These are phyloP conservation scores for Taphrorychus bicolor DNA, from an alignment of 2,888 invertebrate species.

Conservation along the genomic window DNA sequence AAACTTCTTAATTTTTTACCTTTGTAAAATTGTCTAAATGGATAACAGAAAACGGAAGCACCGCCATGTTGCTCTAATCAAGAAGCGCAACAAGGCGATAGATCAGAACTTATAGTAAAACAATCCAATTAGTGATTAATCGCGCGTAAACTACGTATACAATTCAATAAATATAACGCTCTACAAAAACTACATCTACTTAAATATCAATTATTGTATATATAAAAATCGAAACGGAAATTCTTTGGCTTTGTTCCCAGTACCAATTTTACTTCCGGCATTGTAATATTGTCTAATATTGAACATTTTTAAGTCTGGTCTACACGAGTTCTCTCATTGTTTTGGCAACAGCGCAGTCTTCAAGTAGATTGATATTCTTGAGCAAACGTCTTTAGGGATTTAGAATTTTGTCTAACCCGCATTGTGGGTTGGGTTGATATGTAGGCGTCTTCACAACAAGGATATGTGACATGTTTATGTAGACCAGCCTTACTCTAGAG, in stretches of 20 bases:
- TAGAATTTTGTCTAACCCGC: neutral
- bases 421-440: neutral
- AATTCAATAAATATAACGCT: slow-evolving; percentile 36
- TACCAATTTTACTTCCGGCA: slow-evolving; percentile 66
- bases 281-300: slow-evolving; percentile 36
- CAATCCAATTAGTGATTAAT: slow-evolving; percentile 31
- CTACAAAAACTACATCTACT: slow-evolving; percentile 46
- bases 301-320: slow-evolving; percentile 27
- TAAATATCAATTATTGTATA: slow-evolving; percentile 58
- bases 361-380: too few relatives aligned
- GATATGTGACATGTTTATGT: slow-evolving; percentile 2
- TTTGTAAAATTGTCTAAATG: slow-evolving; percentile 27
- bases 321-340: too few relatives aligned
- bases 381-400: neutral
- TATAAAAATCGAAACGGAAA: slow-evolving; percentile 72
- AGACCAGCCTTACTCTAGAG: slow-evolving; percentile 3
- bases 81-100: neutral
- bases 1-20: slow-evolving; percentile 25
- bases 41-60: slow-evolving; percentile 19
- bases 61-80: neutral
- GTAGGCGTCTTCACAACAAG: neutral
- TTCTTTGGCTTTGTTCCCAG: slow-evolving; percentile 86
- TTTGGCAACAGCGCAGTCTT: neutral
- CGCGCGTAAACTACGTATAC: slow-evolving; percentile 37
- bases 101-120: slow-evolving; percentile 7